A percentile compares a stretch with the other conserved stretches of the same genome.
phyloP scores from a whole-genome alignment of 2,888 invertebrate species.

The Hoplodrina blanda region DNA sequence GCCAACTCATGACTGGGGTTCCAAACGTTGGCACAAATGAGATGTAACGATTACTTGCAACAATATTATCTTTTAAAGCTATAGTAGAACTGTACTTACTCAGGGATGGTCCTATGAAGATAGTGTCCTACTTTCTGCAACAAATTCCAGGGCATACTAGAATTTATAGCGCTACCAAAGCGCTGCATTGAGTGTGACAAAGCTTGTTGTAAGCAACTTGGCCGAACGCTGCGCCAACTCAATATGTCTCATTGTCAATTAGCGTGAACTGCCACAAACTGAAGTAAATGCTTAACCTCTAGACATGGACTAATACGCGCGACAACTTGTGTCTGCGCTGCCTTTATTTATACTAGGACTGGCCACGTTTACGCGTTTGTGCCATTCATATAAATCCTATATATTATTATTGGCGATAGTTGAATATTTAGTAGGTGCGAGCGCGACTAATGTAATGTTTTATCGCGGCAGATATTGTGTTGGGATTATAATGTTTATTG shows the following conservation, averaged over 20 bases:
- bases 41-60: too few species aligned
- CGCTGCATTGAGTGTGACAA: background rate
- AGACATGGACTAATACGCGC: constrained; percentile 18
- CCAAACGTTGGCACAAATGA: too few species aligned
- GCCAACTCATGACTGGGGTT: too few species aligned
- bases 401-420: constrained; percentile 26
- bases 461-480: constrained; percentile 40
- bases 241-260: constrained; percentile 37
- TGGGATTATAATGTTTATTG: constrained; percentile 9
- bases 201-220: background rate
- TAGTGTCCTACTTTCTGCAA: too few species aligned
- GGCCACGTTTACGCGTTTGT: constrained; percentile 42
- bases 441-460: constrained; percentile 39
- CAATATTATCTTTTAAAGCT: too few species aligned
- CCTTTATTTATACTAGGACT: constrained; percentile 26
- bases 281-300: constrained; percentile 34
- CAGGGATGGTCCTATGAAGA: too few species aligned
- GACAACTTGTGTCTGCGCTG: constrained; percentile 24
- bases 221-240: constrained; percentile 2
- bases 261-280: constrained; percentile 25
- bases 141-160: too few species aligned
- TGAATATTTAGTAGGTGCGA: constrained; percentile 48
- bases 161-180: background rate
- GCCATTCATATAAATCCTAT: constrained; percentile 39
- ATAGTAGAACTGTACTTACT: too few species aligned